Evolutionary conservation across 2,888 invertebrate genomes (phyloP).

Genomic region (Ferdinandea cuprea): DNA sequence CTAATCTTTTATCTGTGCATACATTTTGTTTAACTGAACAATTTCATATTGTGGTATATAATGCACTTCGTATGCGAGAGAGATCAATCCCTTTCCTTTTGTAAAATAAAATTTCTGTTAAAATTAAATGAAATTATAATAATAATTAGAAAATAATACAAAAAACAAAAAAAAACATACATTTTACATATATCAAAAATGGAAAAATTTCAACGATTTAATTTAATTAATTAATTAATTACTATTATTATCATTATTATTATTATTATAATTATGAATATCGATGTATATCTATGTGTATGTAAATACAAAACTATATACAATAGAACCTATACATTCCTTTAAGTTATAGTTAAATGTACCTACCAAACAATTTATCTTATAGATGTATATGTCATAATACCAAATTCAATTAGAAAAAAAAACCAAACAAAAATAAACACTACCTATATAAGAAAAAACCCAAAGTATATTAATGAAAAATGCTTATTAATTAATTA

Average conservation of each 20-base stretch:
- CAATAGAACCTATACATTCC: conserved; percentile 48
- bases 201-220: conserved; percentile 72
- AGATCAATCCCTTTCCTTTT: conserved; percentile 52
- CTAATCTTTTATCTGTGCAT: conserved; percentile 5
- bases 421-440: conserved; percentile 22
- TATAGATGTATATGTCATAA: conserved; percentile 72
- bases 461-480: conserved; percentile 53
- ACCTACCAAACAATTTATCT: conserved; percentile 69
- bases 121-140: conserved; percentile 15
- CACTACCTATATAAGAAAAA: conserved; percentile 33
- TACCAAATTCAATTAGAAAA: conserved; percentile 67
- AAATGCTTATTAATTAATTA: conserved; percentile 48
- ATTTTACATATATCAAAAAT: conserved; percentile 47
- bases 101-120: conserved; percentile 64
- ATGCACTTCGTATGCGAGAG: conserved; percentile 14
- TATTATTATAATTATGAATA: conserved; percentile 65
- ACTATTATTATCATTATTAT: conserved; percentile 52
- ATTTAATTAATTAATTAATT: conserved; percentile 65
- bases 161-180: conserved; percentile 11
- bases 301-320: conserved; percentile 70
- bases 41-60: background rate
- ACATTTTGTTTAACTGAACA: background rate
- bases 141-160: conserved; percentile 30
- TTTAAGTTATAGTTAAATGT: conserved; percentile 70
- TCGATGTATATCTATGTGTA: conserved; percentile 72